Percentiles rank a stretch among this genome's conserved stretches.
phyloP scores from a whole-genome alignment of 2,797 vertebrate genomes.

The Mus spretus region DNA sequence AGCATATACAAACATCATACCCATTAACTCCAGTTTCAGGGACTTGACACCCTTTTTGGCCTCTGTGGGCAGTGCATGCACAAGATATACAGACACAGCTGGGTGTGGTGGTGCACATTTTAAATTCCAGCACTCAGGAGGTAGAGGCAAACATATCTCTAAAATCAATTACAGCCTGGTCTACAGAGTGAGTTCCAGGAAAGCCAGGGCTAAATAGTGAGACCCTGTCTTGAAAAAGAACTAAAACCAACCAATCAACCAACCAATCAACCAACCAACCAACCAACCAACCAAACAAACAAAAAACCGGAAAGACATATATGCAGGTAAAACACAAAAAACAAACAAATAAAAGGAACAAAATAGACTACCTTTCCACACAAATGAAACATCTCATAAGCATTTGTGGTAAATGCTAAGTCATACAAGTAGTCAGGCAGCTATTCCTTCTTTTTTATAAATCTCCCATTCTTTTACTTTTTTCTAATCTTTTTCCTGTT shows the following conservation, averaged over 20 bases:
- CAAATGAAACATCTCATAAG: not conserved
- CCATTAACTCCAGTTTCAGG: not conserved
- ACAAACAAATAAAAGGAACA: not conserved
- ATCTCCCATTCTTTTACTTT: not conserved
- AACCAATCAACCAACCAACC: no score
- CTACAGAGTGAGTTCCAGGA: not conserved
- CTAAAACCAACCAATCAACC: not conserved
- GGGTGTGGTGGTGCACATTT: not conserved
- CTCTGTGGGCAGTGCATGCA: not conserved
- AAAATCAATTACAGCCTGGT: not conserved
- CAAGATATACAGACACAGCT: not conserved
- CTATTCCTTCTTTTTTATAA: slow-evolving; percentile 38
- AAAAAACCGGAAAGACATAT: not conserved
- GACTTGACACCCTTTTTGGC: not conserved
- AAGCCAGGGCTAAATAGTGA: not conserved
- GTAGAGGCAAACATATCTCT: not conserved
- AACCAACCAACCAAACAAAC: not conserved
- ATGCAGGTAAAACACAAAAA: no score
- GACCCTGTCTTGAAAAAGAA: not conserved
- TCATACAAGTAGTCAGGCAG: not conserved
- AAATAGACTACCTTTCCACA: not conserved
- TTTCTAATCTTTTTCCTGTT: not conserved
- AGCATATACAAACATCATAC: not conserved
- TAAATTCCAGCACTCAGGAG: not conserved
- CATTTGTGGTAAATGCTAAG: slow-evolving; percentile 27